Base-by-base conservation (phyloP, 2,113 vertebrate genomes). In the Trichomycterus rosablanca region DNA sequence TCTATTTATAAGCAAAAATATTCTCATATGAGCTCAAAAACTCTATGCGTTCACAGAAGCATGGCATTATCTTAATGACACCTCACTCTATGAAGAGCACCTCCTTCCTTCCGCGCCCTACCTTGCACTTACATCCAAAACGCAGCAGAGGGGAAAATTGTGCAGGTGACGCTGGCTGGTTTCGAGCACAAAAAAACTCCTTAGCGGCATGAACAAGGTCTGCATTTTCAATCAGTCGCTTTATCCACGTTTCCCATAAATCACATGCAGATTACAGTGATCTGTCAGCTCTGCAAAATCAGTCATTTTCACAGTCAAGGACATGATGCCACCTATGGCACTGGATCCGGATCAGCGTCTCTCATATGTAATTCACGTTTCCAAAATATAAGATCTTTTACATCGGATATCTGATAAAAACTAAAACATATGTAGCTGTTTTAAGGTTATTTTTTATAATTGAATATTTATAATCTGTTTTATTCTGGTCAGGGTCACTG, bases 121-220 rank as follows among this genome's bases (percentile, higher is more conserved):
- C 78, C 73, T 76, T 75, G 66, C 68, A 64, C 67, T 44, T 44
- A 20, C 76, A 73, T 73, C 80, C 79, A 73, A 78, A 81, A 84
- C 66, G 75, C 82, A 81, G 79, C 67, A 52, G 80, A 83, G 78
- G 72, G 63, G 78, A 78, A 84, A 83, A 85, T 79, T 76, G 72
- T 59, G 70, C 18, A 64, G 74, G 66, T 76, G 74, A 80, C 57
- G 76, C 44, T 44, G 61, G 69, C 62, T 58, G 59, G 68, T 80
- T 74, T 71, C 6, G 76, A 77, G 82, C 68, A 70, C 59, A 24
- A 3, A 24, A 3, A 35, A 63, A 61, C 71, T 75, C 65, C 65
- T 80, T 71, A 57, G 28, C 58, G 2, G 61, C 56, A n/a, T 67
- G 67, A 59, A 73, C 60, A 28, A 35, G 2, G 16, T 24, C 39